phyloP scores from a whole-genome alignment of 2,888 invertebrate genomes.

The Volucella inflata region DNA sequence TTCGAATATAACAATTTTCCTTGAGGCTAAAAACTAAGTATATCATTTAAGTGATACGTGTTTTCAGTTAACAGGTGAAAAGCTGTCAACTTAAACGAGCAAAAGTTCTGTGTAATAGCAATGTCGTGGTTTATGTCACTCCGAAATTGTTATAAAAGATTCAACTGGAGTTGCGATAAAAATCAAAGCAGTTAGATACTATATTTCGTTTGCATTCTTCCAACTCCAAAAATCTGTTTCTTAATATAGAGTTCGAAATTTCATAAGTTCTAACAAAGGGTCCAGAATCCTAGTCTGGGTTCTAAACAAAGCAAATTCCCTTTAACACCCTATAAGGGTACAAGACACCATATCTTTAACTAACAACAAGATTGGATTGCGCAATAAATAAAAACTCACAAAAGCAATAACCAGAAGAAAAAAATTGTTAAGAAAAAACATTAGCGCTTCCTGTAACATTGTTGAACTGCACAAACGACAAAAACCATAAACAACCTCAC shows the following conservation, averaged over 20 bases:
- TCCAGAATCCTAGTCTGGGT: no score
- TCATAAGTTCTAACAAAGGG: no score
- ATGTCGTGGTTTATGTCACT: background rate
- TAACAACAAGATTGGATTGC: constrained; percentile 36
- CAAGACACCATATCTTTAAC: constrained; percentile 54
- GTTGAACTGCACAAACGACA: constrained; percentile 29
- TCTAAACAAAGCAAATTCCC: background rate
- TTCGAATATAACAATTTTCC: no score
- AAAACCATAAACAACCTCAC: constrained; percentile 64
- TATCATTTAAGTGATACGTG: no score
- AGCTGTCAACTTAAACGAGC: no score
- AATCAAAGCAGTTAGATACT: no score
- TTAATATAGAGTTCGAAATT: no score
- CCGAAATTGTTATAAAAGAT: background rate
- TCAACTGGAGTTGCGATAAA: background rate
- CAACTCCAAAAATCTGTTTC: no score
- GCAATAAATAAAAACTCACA: constrained; percentile 39
- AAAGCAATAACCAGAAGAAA: constrained; percentile 14
- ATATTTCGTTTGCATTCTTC: no score
- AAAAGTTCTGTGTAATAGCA: background rate
- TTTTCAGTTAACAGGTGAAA: no score
- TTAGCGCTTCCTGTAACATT: constrained; percentile 65
- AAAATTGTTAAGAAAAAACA: constrained; percentile 41
- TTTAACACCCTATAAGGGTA: constrained; percentile 4
- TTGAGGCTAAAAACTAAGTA: no score